A percentile compares a stretch with the other conserved stretches of the same genome.
These are phyloP conservation scores for Propithecus coquereli DNA, from an alignment of 2,113 vertebrate species.

Conservation along the genomic window DNA sequence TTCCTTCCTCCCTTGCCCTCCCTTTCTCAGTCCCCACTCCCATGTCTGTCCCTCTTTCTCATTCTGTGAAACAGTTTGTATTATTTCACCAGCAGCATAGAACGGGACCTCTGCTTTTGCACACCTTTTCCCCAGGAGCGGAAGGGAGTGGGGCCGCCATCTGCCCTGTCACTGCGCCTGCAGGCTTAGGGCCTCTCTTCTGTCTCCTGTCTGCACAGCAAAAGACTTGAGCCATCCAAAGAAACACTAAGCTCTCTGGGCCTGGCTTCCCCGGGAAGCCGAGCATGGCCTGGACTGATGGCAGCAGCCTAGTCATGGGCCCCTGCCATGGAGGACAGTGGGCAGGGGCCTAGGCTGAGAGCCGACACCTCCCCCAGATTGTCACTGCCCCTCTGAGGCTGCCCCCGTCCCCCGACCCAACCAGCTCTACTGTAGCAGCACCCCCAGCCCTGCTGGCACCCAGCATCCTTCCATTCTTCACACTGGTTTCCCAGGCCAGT, in stretches of 20 bases:
- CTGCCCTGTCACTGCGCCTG: not conserved
- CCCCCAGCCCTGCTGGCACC: not conserved
- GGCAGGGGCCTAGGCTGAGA: not conserved
- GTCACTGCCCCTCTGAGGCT: not conserved
- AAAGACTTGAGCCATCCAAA: slow-evolving; percentile 51
- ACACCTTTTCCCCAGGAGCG: not conserved
- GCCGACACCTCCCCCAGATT: not conserved
- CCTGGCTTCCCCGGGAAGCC: slow-evolving; percentile 21
- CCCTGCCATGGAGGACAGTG: not conserved
- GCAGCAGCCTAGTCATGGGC: not conserved
- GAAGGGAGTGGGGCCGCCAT: not conserved
- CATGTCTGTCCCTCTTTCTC: not conserved
- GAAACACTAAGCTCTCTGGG: slow-evolving; percentile 63
- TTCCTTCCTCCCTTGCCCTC: not conserved
- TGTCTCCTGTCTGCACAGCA: not conserved
- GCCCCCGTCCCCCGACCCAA: not conserved
- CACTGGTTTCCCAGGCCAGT: not conserved
- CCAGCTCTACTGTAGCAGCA: not conserved
- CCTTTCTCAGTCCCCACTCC: not conserved
- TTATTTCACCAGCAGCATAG: slow-evolving; percentile 61
- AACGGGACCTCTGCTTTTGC: slow-evolving; percentile 16
- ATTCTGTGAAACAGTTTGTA: not conserved
- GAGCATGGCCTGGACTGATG: not conserved
- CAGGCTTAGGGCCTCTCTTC: not conserved
- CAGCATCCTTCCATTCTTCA: not conserved